A percentile compares a stretch with the other conserved stretches of the same genome.
phyloP scores from a whole-genome alignment of 2,797 vertebrate genomes.

The Tolypeutes matacus region DNA sequence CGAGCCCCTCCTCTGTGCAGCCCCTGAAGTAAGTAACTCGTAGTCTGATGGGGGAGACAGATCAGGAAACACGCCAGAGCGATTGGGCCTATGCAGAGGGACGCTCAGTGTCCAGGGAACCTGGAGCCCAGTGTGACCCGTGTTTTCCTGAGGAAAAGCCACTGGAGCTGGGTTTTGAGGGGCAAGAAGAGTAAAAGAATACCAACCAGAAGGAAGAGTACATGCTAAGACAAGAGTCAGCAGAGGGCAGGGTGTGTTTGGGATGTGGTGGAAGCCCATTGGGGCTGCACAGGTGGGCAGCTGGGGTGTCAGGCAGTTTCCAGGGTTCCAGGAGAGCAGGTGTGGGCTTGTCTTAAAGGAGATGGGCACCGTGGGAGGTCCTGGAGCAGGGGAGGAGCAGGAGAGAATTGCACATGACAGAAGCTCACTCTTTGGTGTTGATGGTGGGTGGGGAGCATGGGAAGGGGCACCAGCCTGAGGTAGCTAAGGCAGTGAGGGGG shows the following conservation, averaged over 20 bases:
- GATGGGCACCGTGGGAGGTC: too few relatives aligned
- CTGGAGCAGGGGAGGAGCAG: neutral
- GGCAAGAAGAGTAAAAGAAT: neutral
- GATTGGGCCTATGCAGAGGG: neutral
- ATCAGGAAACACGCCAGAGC: neutral
- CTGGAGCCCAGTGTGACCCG: neutral
- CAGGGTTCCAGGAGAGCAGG: neutral
- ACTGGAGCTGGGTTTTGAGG: neutral
- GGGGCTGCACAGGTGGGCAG: rapidly evolving
- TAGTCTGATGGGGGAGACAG: neutral
- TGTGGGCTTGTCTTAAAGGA: neutral
- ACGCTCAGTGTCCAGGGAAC: neutral
- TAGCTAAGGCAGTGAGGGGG: neutral
- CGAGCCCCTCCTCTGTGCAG: neutral
- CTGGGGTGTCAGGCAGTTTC: neutral
- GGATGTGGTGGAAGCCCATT: neutral
- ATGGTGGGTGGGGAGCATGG: rapidly evolving
- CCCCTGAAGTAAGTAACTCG: neutral
- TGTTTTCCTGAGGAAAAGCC: neutral
- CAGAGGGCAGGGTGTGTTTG: neutral
- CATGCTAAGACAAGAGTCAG: neutral
- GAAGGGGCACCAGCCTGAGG: neutral
- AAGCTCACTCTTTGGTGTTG: too few relatives aligned
- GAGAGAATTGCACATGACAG: too few relatives aligned
- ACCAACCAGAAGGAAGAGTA: neutral